These are phyloP conservation scores for Nyctereutes procyonoides DNA, from an alignment of 2,113 vertebrate genomes.

Conservation along the genomic window DNA sequence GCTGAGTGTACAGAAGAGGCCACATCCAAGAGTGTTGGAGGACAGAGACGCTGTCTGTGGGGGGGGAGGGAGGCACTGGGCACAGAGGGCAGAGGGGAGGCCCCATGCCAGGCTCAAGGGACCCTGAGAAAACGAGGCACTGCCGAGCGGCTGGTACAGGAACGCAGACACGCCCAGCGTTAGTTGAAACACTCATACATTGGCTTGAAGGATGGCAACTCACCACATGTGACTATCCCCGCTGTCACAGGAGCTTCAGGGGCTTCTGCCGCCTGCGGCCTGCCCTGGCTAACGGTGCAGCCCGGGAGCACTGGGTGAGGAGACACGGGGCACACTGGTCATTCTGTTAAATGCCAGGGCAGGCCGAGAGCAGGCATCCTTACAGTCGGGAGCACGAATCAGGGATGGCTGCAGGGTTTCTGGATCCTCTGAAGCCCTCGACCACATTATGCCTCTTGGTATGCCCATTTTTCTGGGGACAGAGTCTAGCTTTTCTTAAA, in stretches of 20 bases:
- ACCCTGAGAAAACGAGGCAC: neutral
- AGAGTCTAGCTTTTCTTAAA: neutral
- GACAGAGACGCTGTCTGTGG: neutral
- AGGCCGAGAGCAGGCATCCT: neutral
- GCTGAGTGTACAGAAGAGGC: neutral
- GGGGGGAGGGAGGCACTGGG: neutral
- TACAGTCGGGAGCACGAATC: neutral
- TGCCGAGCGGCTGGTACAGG: neutral
- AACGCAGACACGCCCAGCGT: constrained; percentile 1
- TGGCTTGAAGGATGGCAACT: constrained; percentile 59
- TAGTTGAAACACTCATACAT: constrained; percentile 55
- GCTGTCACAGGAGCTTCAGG: neutral
- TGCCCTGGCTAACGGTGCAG: neutral
- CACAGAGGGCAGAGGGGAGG: neutral
- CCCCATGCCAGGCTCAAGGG: neutral
- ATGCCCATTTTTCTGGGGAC: neutral
- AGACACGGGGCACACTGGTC: neutral
- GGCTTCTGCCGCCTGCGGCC: constrained; percentile 31
- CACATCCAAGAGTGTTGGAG: neutral
- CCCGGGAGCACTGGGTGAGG: neutral
- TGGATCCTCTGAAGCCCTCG: neutral
- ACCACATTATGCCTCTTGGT: neutral
- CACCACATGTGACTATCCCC: constrained; percentile 61
- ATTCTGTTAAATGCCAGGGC: neutral
- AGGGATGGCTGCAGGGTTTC: neutral